Evolutionary conservation across 2,888 invertebrate species (phyloP), one percentile per base, ranked within the genome.

Genomic region (Acanthoscelides obtectus): DNA sequence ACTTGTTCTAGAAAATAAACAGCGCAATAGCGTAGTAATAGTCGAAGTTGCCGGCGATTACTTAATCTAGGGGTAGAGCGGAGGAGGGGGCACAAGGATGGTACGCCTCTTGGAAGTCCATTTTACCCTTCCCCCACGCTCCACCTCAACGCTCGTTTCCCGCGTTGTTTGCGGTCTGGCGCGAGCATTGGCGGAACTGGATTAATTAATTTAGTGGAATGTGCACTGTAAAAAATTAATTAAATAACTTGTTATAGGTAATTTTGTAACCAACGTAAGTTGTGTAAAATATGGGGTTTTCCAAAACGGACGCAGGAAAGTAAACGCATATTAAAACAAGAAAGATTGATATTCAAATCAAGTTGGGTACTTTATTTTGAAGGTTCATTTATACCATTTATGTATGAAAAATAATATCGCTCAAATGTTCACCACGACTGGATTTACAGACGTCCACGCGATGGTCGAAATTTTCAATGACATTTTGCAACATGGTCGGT

Each of bases 21-120:
- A 82, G 83, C 81, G 79, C 83, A 81, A 83, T 84, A 83, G 82
- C 73, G 80, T 77, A 78, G 81, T 84, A 84, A 84, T 84, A 83
- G 84, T 79, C 79, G 81, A 85, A 85, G 84, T 85, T 85, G 79
- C 82, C 84, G 84, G 82, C 84, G 83, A 83, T 84, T 84, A 82
- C 82, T 84, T 83, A 83, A 84, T 83, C 83, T 83, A 83, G 80
- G 79, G 80, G 81, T 66, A 70, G 66, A 20, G 5, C 20, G 45
- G 45, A 17, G 45, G 17, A 45, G 45, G 45, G 45, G 12, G 45
- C n/a, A n/a, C n/a, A n/a, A n/a, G n/a, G n/a, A 45, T 45, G 45
- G 3, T 45, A 6, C 45, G 45, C 45, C 45, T 17, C 45, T 45
- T 45, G 45, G 45, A 3, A 45, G 45, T 45, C 45, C 45, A 45